Evolutionary conservation across 2,888 invertebrate genomes (phyloP).

Genomic region (Callinectes sapidus): DNA sequence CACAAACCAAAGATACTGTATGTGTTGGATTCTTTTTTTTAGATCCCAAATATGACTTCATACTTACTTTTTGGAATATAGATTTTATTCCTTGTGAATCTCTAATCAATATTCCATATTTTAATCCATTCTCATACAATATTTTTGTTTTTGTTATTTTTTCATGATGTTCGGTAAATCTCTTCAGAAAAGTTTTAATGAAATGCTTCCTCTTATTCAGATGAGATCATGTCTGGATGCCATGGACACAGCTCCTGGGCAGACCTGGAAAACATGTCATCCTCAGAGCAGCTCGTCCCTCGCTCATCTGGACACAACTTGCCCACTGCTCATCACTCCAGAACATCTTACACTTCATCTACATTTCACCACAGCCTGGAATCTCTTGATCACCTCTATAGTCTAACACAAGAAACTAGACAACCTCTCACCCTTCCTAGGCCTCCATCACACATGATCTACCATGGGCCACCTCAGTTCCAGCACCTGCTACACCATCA

Average conservation of each 20-base stretch:
- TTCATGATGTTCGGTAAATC: background rate
- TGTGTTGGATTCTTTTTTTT: no score
- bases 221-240: background rate
- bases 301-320: background rate
- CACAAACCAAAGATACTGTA: no score
- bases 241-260: constrained; percentile 26
- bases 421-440: background rate
- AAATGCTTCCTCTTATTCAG: constrained; percentile 4
- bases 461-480: constrained; percentile 55
- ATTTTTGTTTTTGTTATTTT: background rate
- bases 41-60: no score
- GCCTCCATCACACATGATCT: constrained; percentile 49
- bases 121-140: no score
- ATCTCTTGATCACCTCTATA: constrained; percentile 10
- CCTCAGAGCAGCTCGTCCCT: constrained; percentile 18
- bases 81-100: background rate
- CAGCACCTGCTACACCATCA: constrained; percentile 35
- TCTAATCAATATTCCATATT: no score
- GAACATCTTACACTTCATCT: constrained; percentile 5
- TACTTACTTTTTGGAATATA: background rate
- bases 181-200: background rate
- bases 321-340: constrained; percentile 19
- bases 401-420: background rate
- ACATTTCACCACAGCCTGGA: constrained; percentile 53
- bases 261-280: constrained; percentile 30